These are phyloP conservation scores for Dascyllus trimaculatus DNA, from an alignment of 2,113 vertebrate species.

Conservation along the genomic window DNA sequence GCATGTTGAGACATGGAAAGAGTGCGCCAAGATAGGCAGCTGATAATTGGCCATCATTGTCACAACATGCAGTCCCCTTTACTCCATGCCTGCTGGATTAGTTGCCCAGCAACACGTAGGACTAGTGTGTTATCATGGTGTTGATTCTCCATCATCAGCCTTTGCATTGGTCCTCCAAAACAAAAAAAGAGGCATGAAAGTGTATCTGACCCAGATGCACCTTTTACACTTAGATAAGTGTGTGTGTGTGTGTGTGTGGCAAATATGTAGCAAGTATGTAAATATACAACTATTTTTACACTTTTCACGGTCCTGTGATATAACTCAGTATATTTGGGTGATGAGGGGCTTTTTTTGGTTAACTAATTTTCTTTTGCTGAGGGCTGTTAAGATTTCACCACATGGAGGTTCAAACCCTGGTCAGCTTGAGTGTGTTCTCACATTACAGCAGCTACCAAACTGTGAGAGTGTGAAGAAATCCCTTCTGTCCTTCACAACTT, in stretches of 20 bases:
- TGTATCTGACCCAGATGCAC: constrained; percentile 10
- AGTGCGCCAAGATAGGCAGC: constrained; percentile 41
- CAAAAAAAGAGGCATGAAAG: constrained; percentile 20
- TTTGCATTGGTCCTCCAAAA: constrained; percentile 54
- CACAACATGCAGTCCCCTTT: constrained; percentile 49
- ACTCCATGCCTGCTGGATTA: constrained; percentile 68
- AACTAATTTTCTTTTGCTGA: not conserved
- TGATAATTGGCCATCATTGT: constrained; percentile 73
- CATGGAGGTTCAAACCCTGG: not conserved
- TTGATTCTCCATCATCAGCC: constrained; percentile 63
- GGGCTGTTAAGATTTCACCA: not conserved
- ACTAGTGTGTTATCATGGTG: constrained; percentile 76
- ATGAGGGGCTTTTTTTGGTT: not conserved
- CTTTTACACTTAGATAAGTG: not conserved
- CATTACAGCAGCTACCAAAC: constrained; percentile 15
- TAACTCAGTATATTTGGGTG: not conserved
- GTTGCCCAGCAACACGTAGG: constrained; percentile 81
- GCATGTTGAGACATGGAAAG: constrained; percentile 29
- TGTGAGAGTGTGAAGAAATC: constrained; percentile 43
- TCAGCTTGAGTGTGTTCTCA: constrained; percentile 28
- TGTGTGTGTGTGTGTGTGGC: not conserved
- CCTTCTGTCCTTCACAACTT: constrained; percentile 23
- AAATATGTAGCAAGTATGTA: not conserved
- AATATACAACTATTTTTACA: not conserved
- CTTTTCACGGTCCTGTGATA: not conserved